These are phyloP conservation scores for Pitta sordida DNA, from an alignment of 2,113 vertebrate species.

Conservation along the genomic window DNA sequence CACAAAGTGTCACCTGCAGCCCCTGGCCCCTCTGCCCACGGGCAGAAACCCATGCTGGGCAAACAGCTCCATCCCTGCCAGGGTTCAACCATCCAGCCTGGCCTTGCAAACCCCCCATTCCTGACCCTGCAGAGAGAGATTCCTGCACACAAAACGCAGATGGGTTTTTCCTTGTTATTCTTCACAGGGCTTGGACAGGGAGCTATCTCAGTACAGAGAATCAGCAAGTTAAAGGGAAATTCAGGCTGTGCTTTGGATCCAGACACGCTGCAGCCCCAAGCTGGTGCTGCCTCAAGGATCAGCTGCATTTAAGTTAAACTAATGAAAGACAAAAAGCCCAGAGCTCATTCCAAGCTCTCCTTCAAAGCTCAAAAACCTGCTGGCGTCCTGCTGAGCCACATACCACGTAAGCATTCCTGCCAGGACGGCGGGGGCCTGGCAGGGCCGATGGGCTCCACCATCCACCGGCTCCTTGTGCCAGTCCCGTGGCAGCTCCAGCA, in stretches of 20 bases:
- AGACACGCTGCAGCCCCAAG: rapidly evolving
- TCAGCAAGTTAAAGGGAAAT: not conserved
- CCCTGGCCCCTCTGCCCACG: rapidly evolving
- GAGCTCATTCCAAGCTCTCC: not conserved
- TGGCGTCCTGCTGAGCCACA: not conserved
- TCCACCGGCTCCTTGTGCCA: rapidly evolving
- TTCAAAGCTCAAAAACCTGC: constrained; percentile 29
- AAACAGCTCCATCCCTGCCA: not conserved
- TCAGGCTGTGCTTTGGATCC: not conserved
- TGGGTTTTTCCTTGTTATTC: not conserved
- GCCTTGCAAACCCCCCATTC: not conserved
- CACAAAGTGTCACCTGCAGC: not conserved
- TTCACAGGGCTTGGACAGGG: not conserved
- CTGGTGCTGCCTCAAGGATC: not conserved
- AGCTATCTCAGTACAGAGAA: not conserved
- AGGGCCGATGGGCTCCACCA: not conserved
- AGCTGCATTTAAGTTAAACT: not conserved
- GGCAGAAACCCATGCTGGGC: not conserved
- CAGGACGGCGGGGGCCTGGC: not conserved
- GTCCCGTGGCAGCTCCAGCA: not conserved
- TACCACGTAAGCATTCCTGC: constrained; percentile 43
- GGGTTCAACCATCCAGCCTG: not conserved
- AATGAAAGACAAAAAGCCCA: not conserved
- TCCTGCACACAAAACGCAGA: not conserved
- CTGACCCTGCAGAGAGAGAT: not conserved